Evolutionary conservation across 2,888 invertebrate genomes (phyloP).

Genomic region (Eucera pruinosa): DNA sequence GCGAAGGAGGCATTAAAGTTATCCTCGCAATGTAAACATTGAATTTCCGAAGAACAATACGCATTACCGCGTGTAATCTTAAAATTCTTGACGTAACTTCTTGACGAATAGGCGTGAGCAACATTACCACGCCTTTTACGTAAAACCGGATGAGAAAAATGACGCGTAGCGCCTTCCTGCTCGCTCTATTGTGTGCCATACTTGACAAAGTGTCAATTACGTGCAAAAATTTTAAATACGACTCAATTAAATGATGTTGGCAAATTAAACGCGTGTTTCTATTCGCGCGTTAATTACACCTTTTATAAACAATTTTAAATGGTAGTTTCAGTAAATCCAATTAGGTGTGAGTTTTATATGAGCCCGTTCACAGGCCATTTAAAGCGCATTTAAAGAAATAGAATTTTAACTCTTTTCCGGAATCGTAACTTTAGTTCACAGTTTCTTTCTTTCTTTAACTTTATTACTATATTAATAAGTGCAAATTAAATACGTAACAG

Average conservation of each 20-base stretch:
- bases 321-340: too few species aligned
- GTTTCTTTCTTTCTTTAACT: too few species aligned
- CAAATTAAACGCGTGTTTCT: background rate
- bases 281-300: background rate
- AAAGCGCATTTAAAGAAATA: too few species aligned
- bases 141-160: conserved; percentile 34
- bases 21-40: background rate
- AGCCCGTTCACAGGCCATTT: too few species aligned
- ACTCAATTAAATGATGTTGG: background rate
- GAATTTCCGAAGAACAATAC: background rate
- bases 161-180: conserved; percentile 10
- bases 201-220: conserved; percentile 1
- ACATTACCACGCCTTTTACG: conserved; percentile 38
- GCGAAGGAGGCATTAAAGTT: too few species aligned
- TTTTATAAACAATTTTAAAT: background rate
- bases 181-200: conserved; percentile 28
- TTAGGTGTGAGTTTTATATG: too few species aligned
- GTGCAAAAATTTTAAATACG: background rate
- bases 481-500: too few species aligned
- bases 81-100: background rate
- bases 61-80: too few species aligned
- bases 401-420: too few species aligned
- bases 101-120: conserved; percentile 18
- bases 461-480: too few species aligned
- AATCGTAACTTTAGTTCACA: too few species aligned